Evolutionary conservation across 1,140 invertebrate genomes (phyloP).

Genomic region (Musca vetustissima): DNA sequence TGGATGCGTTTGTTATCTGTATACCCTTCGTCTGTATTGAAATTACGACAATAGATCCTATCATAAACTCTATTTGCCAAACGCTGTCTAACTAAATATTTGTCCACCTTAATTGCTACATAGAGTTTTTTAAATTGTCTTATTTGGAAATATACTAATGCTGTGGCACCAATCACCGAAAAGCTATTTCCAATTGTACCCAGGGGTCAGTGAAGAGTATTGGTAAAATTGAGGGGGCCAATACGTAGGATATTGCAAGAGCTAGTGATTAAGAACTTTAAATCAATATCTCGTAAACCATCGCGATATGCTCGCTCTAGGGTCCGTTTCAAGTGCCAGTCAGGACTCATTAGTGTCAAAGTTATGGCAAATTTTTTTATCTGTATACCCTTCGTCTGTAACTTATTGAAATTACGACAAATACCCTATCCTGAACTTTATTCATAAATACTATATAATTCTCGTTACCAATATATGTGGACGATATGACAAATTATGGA

Average conservation of each 20-base stretch:
- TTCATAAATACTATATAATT: too few species aligned
- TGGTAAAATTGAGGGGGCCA: conserved; percentile 82
- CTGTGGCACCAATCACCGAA: conserved; percentile 68
- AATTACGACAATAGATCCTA: too few species aligned
- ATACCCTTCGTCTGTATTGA: too few species aligned
- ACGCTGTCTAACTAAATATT: conserved; percentile 93
- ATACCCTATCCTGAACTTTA: too few species aligned
- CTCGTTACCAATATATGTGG: too few species aligned
- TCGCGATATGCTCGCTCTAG: conserved; percentile 90
- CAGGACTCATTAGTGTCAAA: conserved; percentile 95
- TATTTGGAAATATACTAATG: conserved; percentile 74
- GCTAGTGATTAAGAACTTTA: conserved; percentile 85
- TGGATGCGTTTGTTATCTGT: too few species aligned
- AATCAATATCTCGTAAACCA: conserved; percentile 89
- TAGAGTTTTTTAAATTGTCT: conserved; percentile 92
- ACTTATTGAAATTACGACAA: too few species aligned
- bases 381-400: too few species aligned
- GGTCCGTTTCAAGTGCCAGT: conserved; percentile 87
- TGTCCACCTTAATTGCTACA: conserved; percentile 99
- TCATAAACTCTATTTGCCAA: too few species aligned
- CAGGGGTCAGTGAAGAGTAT: conserved; percentile 73
- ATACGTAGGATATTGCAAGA: conserved; percentile 86
- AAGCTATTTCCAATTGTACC: conserved; percentile 77
- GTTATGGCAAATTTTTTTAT: conserved; percentile 98
- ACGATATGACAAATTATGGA: too few species aligned